phyloP scores from a whole-genome alignment of 2,113 vertebrate species.

The Todiramphus chloris region DNA sequence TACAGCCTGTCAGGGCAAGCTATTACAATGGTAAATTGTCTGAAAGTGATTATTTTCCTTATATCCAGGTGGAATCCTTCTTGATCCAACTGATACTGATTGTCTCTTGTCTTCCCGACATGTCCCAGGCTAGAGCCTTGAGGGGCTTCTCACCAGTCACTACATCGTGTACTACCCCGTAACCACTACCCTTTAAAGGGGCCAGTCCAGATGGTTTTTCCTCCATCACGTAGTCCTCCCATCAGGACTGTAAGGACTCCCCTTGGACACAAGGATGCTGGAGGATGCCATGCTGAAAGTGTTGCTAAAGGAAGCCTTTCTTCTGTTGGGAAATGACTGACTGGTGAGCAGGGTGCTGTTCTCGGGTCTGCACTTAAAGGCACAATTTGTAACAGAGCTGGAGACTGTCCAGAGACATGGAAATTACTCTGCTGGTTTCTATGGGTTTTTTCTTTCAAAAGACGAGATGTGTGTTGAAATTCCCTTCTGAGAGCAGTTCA shows the following conservation, averaged over 20 bases:
- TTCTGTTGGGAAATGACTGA: neutral
- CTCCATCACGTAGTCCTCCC: neutral
- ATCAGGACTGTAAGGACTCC: neutral
- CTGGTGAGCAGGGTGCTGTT: neutral
- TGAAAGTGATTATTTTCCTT: neutral
- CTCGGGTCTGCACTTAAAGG: neutral
- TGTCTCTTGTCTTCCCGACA: neutral
- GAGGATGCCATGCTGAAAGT: neutral
- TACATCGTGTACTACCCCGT: rapidly evolving
- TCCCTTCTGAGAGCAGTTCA: neutral
- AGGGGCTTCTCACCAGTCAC: neutral
- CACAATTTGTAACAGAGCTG: neutral
- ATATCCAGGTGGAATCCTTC: neutral
- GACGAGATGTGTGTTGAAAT: neutral
- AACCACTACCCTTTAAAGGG: neutral
- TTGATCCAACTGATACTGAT: neutral
- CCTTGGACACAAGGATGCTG: neutral
- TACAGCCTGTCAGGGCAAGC: neutral
- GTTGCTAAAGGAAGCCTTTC: neutral
- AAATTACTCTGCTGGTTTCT: neutral
- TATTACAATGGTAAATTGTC: neutral
- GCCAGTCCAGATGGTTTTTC: neutral
- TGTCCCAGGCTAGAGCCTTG: neutral
- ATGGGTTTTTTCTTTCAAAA: neutral
- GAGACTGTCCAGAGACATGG: neutral